phyloP scores from a whole-genome alignment of 2,888 invertebrate genomes.

The Pristionchus japonicus region DNA sequence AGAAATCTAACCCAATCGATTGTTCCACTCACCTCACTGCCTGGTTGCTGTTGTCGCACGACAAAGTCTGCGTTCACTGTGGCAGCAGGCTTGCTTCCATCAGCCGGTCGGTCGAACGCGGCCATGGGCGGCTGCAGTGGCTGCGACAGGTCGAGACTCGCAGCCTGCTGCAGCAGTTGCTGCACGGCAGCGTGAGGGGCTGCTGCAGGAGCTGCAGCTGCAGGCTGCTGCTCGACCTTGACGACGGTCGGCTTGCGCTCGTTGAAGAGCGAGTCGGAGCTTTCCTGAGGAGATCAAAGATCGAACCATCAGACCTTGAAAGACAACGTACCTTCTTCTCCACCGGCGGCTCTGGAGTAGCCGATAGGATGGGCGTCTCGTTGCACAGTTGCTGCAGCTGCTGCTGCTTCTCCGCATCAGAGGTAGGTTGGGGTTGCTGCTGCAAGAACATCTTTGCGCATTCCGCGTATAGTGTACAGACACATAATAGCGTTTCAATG shows the following conservation, averaged over 20 bases:
- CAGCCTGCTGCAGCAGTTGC: neutral
- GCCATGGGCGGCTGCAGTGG: constrained; percentile 41
- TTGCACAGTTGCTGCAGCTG: constrained; percentile 6
- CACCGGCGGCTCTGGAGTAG: neutral
- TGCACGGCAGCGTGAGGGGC: neutral
- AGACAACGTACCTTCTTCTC: neutral
- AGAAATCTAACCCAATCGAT: neutral
- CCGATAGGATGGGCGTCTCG: constrained; percentile 21
- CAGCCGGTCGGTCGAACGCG: constrained; percentile 40
- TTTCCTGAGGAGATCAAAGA: neutral
- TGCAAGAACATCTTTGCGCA: neutral
- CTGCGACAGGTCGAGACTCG: constrained; percentile 20
- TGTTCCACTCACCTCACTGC: neutral
- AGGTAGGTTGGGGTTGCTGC: too few species aligned
- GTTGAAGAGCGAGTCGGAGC: neutral
- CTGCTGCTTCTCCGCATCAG: neutral
- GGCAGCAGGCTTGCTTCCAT: neutral
- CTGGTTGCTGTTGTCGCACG: neutral
- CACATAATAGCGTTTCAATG: too few species aligned
- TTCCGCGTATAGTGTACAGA: neutral
- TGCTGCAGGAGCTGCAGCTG: neutral
- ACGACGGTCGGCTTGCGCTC: neutral
- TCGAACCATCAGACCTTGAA: neutral
- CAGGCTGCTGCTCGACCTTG: neutral
- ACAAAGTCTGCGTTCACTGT: neutral